Base-by-base conservation (phyloP, 2,113 vertebrate species). In the Brienomyrus brachyistius region DNA sequence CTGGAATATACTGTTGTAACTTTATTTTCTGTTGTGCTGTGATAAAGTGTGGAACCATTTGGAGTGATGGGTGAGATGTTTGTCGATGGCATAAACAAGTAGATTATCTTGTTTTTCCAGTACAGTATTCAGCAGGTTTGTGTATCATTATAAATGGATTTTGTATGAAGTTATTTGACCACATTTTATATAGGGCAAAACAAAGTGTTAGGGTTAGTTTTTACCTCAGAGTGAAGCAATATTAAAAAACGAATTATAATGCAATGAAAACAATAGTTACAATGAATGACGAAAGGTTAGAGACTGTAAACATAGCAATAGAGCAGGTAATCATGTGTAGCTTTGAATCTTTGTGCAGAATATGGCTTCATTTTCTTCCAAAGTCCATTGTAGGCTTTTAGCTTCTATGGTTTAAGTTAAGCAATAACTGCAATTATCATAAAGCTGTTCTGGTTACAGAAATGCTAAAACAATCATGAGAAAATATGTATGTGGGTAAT, bases 371-470 rank as follows among this genome's bases (percentile, higher is more conserved):
- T 45, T 47, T 51, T 51, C 62, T 35, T 31, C 62, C 62, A 88
- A 88, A 88, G 62, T n/a, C 40, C 88, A 88, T 66, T 77, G 21
- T 47, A 88, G 51, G n/a, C 52, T 62, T 59, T 2, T 27, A 13
- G 23, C 11, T 50, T 50, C 23, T 27, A 23, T n/a, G 21, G 23
- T 51, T n/a, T 31, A 35, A 50, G 88, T 88, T 88, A 66, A 77
- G 88, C 62, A 88, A 88, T 51, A 88, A 47, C 59, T 70, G 62
- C 11, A 50, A 62, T 74, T 88, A 74, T 74, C 66, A 66, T 88
- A 48, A 62, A 47, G 56, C 13, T 35, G 45, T 50, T 80, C 74
- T 43, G 74, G 74, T 43, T 80, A 80, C 19, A 80, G 31, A 80
- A 80, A 80, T 80, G 10, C 74, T 80, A 21, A 62, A 88, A 43